Evolutionary conservation across 2,113 vertebrate species (phyloP), one percentile per base, ranked within the genome.

Genomic region (Lepidothrix coronata): DNA sequence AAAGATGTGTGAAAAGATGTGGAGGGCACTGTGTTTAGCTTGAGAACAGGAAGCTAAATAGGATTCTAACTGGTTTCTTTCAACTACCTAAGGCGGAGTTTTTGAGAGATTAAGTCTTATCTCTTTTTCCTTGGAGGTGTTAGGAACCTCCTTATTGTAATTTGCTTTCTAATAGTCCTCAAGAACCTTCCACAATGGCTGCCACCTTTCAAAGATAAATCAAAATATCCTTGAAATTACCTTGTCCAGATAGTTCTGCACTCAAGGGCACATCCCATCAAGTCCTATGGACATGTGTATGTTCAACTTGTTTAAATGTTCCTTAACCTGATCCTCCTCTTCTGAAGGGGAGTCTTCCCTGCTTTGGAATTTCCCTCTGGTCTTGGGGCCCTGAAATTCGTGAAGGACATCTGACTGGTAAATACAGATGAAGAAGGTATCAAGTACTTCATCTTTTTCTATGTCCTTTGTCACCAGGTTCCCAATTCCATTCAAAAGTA

Each of bases 121-220:
- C 35, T 14, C 31, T 54, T 70, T 68, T 46, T 11, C 3, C 9
- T 76, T 52, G 2, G 8, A 35, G 2, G 2, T 74, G 3, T 12
- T 25, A 74, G 4, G 6, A 35, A 67, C 27, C 6, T 81, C 11
- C 4, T 73, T 58, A 24, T 82, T 63, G 39, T 3, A 24, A 21
- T 39, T 87, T 61, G 25, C 25, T 52, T 63, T 73, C 44, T 70
- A 61, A 39, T 6, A 30, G 33, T 35, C 30, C 5, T 55, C 14
- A 33, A 16, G 4, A 55, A 8, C 33, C 15, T 82, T 49, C 8
- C 7, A 13, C 20, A 59, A 0, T 6, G 0, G 1, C 17, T 65
- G 11, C 12, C 8, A 31, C 4, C 11, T 68, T 76, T 39, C 35
- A 83, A 51, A 59, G 17, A 51, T 37, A 58, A 41, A 20, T 13